Evolutionary conservation across 2,797 vertebrate genomes (phyloP).

Genomic region (Sebastes iracundus): DNA sequence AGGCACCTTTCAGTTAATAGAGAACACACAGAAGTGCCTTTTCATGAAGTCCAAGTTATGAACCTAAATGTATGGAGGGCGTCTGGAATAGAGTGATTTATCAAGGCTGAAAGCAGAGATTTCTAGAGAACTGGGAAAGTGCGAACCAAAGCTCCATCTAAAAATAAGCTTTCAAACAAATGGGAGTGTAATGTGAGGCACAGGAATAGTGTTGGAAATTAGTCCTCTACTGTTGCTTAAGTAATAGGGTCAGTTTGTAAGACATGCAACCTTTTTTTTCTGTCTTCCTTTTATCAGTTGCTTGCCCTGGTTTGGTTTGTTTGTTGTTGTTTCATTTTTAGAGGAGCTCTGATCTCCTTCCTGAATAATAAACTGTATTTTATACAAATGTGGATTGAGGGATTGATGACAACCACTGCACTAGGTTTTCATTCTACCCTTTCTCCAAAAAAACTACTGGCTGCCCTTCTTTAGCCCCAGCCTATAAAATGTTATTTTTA

Average conservation of each 20-base stretch:
- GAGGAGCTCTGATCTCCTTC: neutral
- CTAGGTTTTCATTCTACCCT: neutral
- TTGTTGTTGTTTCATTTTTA: neutral
- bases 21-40: neutral
- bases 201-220: neutral
- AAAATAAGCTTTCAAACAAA: slow-evolving; percentile 52
- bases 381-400: neutral
- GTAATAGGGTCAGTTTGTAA: slow-evolving; percentile 24
- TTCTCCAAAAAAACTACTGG: neutral
- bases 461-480: neutral
- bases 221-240: neutral
- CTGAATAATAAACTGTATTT: neutral
- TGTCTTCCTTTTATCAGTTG: slow-evolving; percentile 27
- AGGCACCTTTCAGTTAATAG: neutral
- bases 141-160: slow-evolving; percentile 16
- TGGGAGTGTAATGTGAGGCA: neutral
- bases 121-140: slow-evolving; percentile 15
- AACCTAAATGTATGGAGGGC: neutral
- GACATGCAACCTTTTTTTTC: neutral
- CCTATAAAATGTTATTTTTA: neutral
- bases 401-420: neutral
- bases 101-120: slow-evolving; percentile 16
- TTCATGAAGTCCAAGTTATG: neutral
- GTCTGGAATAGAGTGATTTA: slow-evolving; percentile 20
- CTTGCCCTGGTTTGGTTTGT: slow-evolving; percentile 6